Percentiles rank a stretch among this genome's conserved stretches.
Conservation (phyloP, 2,888 invertebrate species). For the Lapara coniferarum region DNA sequence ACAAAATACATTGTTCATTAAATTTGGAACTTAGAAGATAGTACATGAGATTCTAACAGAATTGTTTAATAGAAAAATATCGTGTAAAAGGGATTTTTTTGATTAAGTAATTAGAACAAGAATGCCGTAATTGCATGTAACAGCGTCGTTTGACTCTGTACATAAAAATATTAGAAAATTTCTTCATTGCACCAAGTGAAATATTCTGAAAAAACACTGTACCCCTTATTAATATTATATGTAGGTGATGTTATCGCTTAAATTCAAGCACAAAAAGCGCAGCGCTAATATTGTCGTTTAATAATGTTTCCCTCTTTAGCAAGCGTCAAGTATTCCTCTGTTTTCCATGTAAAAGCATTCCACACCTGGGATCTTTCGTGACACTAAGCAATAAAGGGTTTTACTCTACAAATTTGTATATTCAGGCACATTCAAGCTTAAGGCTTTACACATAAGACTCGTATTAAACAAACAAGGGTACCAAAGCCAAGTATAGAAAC, state of each 20-base stretch:
- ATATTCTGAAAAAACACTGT: conserved; percentile 16
- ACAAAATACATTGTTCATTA: background rate
- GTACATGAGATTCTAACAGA: background rate
- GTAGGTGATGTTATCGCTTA: conserved; percentile 38
- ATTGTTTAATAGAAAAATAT: conserved; percentile 34
- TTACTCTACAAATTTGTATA: conserved; percentile 43
- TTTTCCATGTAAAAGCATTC: conserved; percentile 75
- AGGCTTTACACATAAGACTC: conserved; percentile 37
- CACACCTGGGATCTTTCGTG: conserved; percentile 79
- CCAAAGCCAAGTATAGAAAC: conserved; percentile 43
- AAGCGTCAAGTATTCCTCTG: conserved; percentile 68
- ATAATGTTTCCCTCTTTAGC: conserved; percentile 58
- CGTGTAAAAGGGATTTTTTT: conserved; percentile 56
- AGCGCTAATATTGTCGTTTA: conserved; percentile 45
- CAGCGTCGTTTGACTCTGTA: conserved; percentile 51
- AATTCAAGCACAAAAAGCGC: conserved; percentile 33
- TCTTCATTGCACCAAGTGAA: conserved; percentile 32
- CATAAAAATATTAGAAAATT: conserved; percentile 47
- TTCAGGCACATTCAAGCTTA: conserved; percentile 41
- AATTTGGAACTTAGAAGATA: background rate
- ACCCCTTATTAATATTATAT: conserved; percentile 30
- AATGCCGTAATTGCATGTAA: conserved; percentile 64
- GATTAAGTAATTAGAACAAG: conserved; percentile 67
- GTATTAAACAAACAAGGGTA: conserved; percentile 34
- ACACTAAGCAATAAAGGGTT: conserved; percentile 72